Evolutionary conservation across 2,113 vertebrate genomes (phyloP).

Genomic region (Pollimyrus isidori): DNA sequence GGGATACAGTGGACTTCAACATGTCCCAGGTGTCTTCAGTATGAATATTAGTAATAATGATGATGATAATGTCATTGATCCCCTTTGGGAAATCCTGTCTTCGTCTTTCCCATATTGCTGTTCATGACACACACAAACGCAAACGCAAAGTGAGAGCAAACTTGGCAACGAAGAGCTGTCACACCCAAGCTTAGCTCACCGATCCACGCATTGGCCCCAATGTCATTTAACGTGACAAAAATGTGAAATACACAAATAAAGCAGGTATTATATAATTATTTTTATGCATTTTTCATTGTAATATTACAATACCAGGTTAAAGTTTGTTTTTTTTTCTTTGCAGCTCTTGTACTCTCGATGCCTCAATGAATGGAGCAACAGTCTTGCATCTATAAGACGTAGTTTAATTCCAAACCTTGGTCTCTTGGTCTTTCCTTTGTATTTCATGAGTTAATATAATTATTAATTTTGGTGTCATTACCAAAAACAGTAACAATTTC

Average conservation of each 20-base stretch:
- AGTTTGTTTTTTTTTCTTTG: background rate
- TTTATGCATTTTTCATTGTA: background rate
- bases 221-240: background rate
- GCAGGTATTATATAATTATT: background rate
- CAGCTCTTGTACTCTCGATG: background rate
- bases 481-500: background rate
- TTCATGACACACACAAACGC: background rate
- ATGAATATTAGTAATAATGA: background rate
- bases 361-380: background rate
- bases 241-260: background rate
- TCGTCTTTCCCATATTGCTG: background rate
- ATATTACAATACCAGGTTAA: background rate
- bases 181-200: background rate
- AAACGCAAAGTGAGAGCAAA: background rate
- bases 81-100: background rate
- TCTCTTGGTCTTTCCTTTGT: background rate
- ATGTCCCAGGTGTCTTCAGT: background rate
- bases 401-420: background rate
- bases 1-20: background rate
- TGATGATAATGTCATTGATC: background rate
- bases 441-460: background rate
- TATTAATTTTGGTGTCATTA: background rate
- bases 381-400: background rate
- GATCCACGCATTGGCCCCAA: background rate
- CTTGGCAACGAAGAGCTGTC: background rate